Evolutionary conservation across 2,113 vertebrate species (phyloP).

Genomic region (Pipa parva): DNA sequence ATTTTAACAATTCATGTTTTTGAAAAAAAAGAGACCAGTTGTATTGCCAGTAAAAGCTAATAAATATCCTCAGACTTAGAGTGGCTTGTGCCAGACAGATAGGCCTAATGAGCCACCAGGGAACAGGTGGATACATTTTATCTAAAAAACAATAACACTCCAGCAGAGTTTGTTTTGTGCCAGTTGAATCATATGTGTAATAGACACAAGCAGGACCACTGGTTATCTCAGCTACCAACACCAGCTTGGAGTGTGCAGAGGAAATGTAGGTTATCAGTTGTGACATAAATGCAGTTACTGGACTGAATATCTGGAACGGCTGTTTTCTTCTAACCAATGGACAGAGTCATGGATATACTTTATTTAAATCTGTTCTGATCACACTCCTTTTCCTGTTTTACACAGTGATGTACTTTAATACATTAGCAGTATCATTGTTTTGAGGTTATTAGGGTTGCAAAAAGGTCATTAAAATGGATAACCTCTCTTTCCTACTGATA

Average conservation of each 20-base stretch:
- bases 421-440: too few relatives aligned
- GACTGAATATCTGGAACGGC: neutral
- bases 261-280: neutral
- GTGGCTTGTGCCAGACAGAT: neutral
- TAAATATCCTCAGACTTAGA: too few relatives aligned
- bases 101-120: neutral
- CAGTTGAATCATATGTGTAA: neutral
- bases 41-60: too few relatives aligned
- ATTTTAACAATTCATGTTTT: too few relatives aligned
- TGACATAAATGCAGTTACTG: neutral
- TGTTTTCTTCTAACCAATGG: neutral
- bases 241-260: neutral
- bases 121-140: neutral
- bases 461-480: too few relatives aligned
- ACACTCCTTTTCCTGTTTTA: neutral
- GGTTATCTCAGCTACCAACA: neutral
- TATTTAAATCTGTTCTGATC: neutral
- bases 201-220: neutral
- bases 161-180: neutral
- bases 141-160: neutral
- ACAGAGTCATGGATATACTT: neutral
- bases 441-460: too few relatives aligned
- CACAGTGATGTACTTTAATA: too few relatives aligned
- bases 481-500: too few relatives aligned
- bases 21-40: too few relatives aligned